Percentiles rank a stretch among this genome's conserved stretches.
phyloP scores from a whole-genome alignment of 2,888 invertebrate species.

The Lithodes maja region DNA sequence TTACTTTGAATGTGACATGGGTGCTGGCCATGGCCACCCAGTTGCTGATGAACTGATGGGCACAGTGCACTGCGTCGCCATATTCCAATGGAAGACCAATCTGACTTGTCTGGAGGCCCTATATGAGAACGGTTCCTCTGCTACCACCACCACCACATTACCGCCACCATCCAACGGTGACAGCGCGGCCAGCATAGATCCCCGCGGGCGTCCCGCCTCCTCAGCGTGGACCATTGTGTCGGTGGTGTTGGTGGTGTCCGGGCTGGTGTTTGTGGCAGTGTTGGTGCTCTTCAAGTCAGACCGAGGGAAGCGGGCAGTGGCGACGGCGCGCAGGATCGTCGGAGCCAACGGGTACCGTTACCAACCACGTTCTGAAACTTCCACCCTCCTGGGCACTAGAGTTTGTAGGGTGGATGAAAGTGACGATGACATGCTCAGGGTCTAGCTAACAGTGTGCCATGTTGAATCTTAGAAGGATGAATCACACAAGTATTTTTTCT shows the following conservation, averaged over 20 bases:
- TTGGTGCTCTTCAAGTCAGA: conserved; percentile 49
- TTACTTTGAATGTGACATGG: conserved; percentile 64
- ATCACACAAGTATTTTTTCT: too few relatives aligned
- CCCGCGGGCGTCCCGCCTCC: background rate
- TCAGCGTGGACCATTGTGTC: conserved; percentile 21
- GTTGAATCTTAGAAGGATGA: too few relatives aligned
- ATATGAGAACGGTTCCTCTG: conserved; percentile 35
- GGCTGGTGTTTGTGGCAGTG: conserved; percentile 42
- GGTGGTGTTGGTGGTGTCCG: conserved; percentile 40
- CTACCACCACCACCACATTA: background rate
- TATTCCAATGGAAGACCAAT: conserved; percentile 67
- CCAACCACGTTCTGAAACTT: conserved; percentile 42
- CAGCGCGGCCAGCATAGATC: background rate
- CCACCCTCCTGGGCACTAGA: conserved; percentile 46
- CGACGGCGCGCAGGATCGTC: conserved; percentile 49
- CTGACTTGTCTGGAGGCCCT: conserved; percentile 64
- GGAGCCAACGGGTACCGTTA: conserved; percentile 44
- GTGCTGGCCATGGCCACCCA: conserved; percentile 60
- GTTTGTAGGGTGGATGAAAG: conserved; percentile 54
- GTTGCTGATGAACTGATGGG: conserved; percentile 63
- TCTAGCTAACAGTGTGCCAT: conserved; percentile 31
- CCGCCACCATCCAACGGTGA: background rate
- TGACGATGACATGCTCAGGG: conserved; percentile 51
- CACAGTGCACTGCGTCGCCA: conserved; percentile 41
- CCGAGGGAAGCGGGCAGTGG: conserved; percentile 39